Evolutionary conservation across 2,797 vertebrate species (phyloP), one percentile per base, ranked within the genome.

Genomic region (Anabas testudineus): DNA sequence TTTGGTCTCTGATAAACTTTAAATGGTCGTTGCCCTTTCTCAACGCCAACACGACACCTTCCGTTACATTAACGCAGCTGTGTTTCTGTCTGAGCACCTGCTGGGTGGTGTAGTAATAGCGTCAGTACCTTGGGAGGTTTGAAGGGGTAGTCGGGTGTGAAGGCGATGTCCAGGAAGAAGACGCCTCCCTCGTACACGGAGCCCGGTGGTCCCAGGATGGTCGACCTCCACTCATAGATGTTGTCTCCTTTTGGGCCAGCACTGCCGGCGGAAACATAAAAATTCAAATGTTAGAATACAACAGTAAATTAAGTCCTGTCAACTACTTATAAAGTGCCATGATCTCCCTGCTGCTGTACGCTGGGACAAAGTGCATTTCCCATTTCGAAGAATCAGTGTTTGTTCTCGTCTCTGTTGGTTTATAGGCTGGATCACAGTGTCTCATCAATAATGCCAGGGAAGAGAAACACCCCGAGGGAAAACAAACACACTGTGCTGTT

Each of bases 141-240:
- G 91, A 98, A 98, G 65, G 97, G 97, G 89, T 98, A 98, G 90
- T 98, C 97, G 13, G 97, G 95, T 34, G 96, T 97, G 88, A 98
- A 98, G 78, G 96, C 96, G 80, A 98, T 98, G 84, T 98, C 97
- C 73, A 98, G 94, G 89, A 98, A 98, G 93, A 97, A 98, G 55
- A 98, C 97, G 0, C 97, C 97, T 69, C 97, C 97, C 76, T 98
- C 97, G 22, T 98, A 98, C 67, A 97, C 96, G n/a, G 97, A 98
- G 56, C 97, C 97, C 4, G 97, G 97, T 22, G 97, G 97, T 82
- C 97, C 97, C 68, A 98, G 94, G 82, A 98, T 98, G 76, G 97
- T 98, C 19, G 97, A 98, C 84, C 96, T 94, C 97, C 97, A 98
- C 90, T 98, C 96, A 7, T 97, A 97, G 91, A 97, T 97, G 92